Conservation (phyloP, 2,797 vertebrate genomes). For the Cetoscarus ocellatus region DNA sequence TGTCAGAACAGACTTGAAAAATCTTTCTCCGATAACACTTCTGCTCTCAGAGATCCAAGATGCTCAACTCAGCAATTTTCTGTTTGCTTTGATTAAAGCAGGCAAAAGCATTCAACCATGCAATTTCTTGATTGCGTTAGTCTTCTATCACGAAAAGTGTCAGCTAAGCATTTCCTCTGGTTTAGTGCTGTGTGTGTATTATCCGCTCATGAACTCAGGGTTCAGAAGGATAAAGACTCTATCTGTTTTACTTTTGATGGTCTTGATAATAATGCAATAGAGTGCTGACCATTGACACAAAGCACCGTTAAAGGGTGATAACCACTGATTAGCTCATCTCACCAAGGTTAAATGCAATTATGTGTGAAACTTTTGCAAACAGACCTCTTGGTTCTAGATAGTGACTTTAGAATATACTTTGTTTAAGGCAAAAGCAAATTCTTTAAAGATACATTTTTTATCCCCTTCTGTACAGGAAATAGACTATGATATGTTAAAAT, state of each 20-base stretch:
- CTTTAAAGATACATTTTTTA: too few species aligned
- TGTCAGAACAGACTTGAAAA: slow-evolving; percentile 1
- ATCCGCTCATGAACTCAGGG: slow-evolving; percentile 54
- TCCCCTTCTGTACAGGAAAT: too few species aligned
- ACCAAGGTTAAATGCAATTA: slow-evolving; percentile 44
- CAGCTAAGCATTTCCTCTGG: slow-evolving; percentile 37
- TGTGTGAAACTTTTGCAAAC: background rate
- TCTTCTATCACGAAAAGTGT: slow-evolving; percentile 17
- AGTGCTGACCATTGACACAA: slow-evolving; percentile 42
- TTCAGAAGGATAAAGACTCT: slow-evolving; percentile 69
- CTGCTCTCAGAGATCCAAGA: background rate
- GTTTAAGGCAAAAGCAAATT: background rate
- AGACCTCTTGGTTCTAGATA: background rate
- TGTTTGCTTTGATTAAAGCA: slow-evolving; percentile 31
- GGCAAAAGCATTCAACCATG: slow-evolving; percentile 8
- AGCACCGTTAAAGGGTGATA: slow-evolving; percentile 45
- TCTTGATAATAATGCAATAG: slow-evolving; percentile 41
- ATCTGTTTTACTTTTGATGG: slow-evolving; percentile 42
- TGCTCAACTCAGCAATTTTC: slow-evolving; percentile 17
- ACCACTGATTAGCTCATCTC: slow-evolving; percentile 35
- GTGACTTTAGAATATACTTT: background rate
- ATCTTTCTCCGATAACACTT: slow-evolving; percentile 1
- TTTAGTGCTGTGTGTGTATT: slow-evolving; percentile 41
- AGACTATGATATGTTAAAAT: too few species aligned
- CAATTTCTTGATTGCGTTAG: slow-evolving; percentile 30